These are phyloP conservation scores for Polydrusus cervinus DNA, from an alignment of 2,888 invertebrate species.

Conservation along the genomic window DNA sequence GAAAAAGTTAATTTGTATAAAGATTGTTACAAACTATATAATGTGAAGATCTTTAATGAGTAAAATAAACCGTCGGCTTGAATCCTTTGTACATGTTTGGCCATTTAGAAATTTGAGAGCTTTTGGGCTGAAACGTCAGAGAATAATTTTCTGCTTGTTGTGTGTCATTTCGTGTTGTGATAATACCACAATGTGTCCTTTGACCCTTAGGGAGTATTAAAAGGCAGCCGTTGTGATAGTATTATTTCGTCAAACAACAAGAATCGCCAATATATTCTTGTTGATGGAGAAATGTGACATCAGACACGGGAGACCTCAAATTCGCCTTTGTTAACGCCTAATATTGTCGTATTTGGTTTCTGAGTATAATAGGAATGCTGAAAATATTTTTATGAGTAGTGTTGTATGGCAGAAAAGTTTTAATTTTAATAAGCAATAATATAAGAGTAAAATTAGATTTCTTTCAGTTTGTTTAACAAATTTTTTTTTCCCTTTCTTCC, in stretches of 20 bases:
- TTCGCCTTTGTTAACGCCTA: not conserved
- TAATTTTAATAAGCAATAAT: no score
- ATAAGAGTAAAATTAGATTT: no score
- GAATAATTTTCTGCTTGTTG: slow-evolving; percentile 13
- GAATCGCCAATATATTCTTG: slow-evolving; percentile 1
- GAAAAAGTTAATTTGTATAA: no score
- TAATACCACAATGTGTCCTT: not conserved
- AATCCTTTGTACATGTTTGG: not conserved
- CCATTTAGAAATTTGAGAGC: not conserved
- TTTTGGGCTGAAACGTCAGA: slow-evolving; percentile 4
- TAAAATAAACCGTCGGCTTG: no score
- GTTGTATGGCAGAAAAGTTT: no score
- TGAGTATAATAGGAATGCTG: no score
- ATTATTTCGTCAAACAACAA: no score
- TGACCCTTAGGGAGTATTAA: not conserved
- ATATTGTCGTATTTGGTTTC: not conserved
- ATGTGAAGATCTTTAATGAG: no score
- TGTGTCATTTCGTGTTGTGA: slow-evolving; percentile 10
- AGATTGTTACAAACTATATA: no score
- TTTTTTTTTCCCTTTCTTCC: no score
- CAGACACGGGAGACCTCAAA: not conserved
- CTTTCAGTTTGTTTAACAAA: no score
- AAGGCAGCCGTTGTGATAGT: not conserved
- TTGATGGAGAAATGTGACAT: slow-evolving; percentile 2
- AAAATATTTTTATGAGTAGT: no score